These are phyloP conservation scores for Brachypteracias leptosomus DNA, from an alignment of 2,113 vertebrate genomes.

Conservation along the genomic window DNA sequence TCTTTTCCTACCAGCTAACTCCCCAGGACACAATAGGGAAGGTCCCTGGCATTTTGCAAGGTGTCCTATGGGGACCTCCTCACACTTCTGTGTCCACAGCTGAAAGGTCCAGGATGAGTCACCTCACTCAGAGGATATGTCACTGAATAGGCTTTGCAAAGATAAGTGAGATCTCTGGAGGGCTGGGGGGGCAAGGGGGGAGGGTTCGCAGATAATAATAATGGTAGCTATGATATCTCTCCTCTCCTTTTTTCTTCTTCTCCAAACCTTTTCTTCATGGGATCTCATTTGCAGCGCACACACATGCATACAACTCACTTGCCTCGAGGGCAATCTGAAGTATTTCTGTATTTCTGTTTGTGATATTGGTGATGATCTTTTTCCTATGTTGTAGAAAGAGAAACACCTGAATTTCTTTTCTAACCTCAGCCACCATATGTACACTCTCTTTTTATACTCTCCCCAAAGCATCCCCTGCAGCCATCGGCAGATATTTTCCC, in stretches of 20 bases:
- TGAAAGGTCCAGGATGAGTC: neutral
- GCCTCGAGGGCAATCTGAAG: neutral
- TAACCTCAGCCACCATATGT: neutral
- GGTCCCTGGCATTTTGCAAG: neutral
- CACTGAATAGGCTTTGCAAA: neutral
- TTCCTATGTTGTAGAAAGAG: neutral
- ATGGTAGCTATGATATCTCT: neutral
- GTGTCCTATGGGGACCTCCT: neutral
- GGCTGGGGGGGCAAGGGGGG: neutral
- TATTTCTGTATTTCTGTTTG: neutral
- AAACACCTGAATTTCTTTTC: neutral
- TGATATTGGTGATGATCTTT: neutral
- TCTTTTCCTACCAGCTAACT: neutral
- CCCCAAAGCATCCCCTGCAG: neutral
- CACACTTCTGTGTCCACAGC: neutral
- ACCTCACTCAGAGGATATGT: neutral
- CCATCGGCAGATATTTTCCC: neutral
- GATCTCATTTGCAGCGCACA: neutral
- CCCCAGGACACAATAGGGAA: neutral
- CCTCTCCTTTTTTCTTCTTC: neutral
- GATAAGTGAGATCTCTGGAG: neutral
- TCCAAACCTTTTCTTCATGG: neutral
- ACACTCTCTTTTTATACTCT: neutral
- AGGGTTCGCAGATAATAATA: neutral
- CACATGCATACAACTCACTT: rapidly evolving